These are phyloP conservation scores for Tokudaia muenninki DNA, from an alignment of 2,797 vertebrate species.

Conservation along the genomic window DNA sequence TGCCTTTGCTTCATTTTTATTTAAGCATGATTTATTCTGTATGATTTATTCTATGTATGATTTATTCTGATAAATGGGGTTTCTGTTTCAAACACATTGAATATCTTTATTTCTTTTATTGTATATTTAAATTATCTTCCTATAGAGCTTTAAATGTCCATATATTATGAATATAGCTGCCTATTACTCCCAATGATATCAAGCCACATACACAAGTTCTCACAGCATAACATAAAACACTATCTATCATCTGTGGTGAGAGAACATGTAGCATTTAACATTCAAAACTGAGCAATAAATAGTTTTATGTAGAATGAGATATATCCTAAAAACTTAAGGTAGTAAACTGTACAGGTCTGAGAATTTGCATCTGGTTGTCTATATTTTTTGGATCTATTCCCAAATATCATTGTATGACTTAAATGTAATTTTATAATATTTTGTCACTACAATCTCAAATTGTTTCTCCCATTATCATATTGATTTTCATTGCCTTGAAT, in stretches of 20 bases:
- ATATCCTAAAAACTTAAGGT: neutral
- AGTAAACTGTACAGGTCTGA: neutral
- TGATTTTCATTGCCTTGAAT: neutral
- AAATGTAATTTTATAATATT: constrained; percentile 8
- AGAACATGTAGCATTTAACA: neutral
- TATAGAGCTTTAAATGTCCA: neutral
- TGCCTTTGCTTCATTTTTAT: neutral
- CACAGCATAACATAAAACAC: neutral
- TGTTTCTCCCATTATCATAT: neutral
- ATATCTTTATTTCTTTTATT: neutral
- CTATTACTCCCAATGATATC: neutral
- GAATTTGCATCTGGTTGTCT: neutral
- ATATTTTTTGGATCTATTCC: neutral
- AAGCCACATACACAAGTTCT: neutral
- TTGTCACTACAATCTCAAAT: neutral
- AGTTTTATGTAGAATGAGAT: neutral
- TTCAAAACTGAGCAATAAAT: neutral
- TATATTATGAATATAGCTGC: neutral
- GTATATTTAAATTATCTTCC: neutral
- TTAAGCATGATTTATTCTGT: neutral
- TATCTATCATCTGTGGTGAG: neutral
- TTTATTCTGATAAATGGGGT: neutral
- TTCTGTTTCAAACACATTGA: neutral
- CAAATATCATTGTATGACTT: constrained; percentile 33
- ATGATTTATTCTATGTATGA: neutral